Evolutionary conservation across 2,888 invertebrate species (phyloP).

Genomic region (Papilio demoleus): DNA sequence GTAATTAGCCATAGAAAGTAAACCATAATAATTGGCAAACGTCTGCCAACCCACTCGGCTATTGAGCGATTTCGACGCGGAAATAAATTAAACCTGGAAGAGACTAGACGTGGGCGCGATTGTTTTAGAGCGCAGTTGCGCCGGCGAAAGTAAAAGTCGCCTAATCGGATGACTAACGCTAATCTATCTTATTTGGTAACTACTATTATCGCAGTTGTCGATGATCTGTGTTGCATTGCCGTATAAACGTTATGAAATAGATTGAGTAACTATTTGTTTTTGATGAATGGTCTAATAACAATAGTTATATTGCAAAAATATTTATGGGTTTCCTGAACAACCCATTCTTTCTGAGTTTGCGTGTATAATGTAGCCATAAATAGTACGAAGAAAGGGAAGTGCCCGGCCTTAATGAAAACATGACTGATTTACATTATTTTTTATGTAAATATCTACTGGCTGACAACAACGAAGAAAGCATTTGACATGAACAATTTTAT

Average conservation of each 20-base stretch:
- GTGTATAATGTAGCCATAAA: slow-evolving; percentile 22
- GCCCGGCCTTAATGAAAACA: neutral
- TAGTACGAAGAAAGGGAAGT: slow-evolving; percentile 26
- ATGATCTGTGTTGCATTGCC: slow-evolving; percentile 20
- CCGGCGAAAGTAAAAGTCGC: slow-evolving; percentile 43
- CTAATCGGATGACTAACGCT: slow-evolving; percentile 42
- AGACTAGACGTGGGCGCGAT: slow-evolving; percentile 61
- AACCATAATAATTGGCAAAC: slow-evolving; percentile 72
- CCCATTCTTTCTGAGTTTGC: neutral
- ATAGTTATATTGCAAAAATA: slow-evolving; percentile 5
- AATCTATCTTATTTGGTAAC: slow-evolving; percentile 40
- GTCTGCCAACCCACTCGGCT: slow-evolving; percentile 66
- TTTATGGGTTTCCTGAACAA: slow-evolving; percentile 7
- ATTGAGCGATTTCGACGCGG: slow-evolving; percentile 64
- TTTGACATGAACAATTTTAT: neutral
- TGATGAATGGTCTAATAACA: slow-evolving; percentile 17
- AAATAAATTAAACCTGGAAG: slow-evolving; percentile 62
- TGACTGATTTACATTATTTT: slow-evolving; percentile 12
- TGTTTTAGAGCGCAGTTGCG: slow-evolving; percentile 51
- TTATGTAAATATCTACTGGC: neutral
- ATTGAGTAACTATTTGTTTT: slow-evolving; percentile 27
- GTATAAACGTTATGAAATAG: slow-evolving; percentile 20
- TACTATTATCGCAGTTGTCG: slow-evolving; percentile 16
- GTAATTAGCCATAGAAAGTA: slow-evolving; percentile 75
- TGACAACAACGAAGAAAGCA: neutral